Evolutionary conservation across 2,113 vertebrate genomes (phyloP).

Genomic region (Scortum barcoo): DNA sequence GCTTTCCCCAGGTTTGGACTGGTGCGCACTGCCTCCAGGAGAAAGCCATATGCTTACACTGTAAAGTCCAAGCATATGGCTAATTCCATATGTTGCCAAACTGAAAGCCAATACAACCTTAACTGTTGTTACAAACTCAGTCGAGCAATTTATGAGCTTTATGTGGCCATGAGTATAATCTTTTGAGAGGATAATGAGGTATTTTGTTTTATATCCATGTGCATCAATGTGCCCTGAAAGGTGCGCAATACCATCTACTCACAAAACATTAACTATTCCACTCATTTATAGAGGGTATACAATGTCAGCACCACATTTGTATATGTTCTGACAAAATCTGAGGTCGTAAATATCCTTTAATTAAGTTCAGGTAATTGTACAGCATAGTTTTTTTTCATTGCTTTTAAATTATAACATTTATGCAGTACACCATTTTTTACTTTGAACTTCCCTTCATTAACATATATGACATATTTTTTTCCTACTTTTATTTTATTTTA

Average conservation of each 20-base stretch:
- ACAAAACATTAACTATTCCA: neutral
- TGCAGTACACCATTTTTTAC: neutral
- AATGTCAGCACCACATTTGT: too few species aligned
- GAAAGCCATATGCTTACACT: too few species aligned
- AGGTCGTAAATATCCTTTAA: neutral
- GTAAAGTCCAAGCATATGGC: too few species aligned
- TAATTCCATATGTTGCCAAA: too few species aligned
- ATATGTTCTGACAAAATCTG: neutral
- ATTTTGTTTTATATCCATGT: neutral
- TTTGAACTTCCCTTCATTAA: neutral
- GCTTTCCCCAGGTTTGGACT: too few species aligned
- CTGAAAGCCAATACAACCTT: too few species aligned
- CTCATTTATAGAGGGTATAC: neutral
- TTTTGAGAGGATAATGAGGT: neutral
- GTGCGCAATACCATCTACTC: neutral
- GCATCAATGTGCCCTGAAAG: neutral
- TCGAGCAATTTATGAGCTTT: neutral
- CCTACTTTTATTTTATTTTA: neutral
- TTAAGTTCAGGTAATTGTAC: neutral
- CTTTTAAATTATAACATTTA: neutral
- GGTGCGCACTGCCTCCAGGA: too few species aligned
- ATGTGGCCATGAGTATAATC: too few species aligned
- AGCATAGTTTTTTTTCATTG: too few species aligned
- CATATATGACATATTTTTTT: constrained; percentile 2
- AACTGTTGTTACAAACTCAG: too few species aligned